phyloP scores from a whole-genome alignment of 2,888 invertebrate species.

The Tipula helvola region DNA sequence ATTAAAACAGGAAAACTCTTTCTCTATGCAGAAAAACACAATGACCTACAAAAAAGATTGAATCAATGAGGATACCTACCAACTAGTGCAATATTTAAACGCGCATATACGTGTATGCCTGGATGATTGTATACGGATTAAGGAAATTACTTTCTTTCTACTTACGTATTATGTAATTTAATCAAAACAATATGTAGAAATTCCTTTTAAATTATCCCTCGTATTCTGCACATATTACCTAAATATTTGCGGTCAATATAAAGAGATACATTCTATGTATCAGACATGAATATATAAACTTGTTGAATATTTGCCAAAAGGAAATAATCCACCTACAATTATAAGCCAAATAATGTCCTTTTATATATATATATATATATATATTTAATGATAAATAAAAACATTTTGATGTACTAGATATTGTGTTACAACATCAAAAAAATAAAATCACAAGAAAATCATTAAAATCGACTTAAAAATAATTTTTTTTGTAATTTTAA shows the following conservation, averaged over 20 bases:
- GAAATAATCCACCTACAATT: background rate
- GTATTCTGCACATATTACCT: background rate
- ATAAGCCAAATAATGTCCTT: background rate
- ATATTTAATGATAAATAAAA: background rate
- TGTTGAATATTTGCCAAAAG: background rate
- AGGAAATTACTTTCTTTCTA: background rate
- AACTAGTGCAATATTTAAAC: background rate
- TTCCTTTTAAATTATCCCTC: background rate
- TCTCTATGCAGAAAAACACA: background rate
- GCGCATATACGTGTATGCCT: background rate
- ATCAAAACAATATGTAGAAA: background rate
- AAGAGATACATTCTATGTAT: background rate
- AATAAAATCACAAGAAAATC: background rate
- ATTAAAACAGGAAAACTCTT: background rate
- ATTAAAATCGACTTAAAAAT: background rate
- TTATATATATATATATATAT: background rate
- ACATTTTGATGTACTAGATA: background rate
- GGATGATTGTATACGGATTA: background rate
- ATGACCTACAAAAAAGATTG: background rate
- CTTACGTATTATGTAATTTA: background rate
- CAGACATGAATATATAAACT: too few relatives aligned
- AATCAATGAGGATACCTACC: background rate
- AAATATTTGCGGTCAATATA: background rate
- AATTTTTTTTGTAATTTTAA: background rate
- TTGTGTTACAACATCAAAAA: background rate